These are phyloP conservation scores for Muscicapa striata DNA, from an alignment of 2,797 vertebrate species.

Conservation along the genomic window DNA sequence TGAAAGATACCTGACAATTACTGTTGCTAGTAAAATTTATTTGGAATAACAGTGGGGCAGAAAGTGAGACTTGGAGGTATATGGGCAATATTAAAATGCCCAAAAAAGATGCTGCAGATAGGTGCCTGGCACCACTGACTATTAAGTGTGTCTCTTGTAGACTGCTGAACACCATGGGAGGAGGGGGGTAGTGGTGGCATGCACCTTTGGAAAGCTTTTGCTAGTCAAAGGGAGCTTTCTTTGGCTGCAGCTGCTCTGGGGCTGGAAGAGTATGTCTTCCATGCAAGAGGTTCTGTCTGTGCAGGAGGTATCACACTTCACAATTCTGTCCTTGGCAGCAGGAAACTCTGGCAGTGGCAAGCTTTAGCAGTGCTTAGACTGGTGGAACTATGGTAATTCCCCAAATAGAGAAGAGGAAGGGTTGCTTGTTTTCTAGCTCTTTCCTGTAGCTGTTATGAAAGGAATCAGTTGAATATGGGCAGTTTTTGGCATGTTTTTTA, in stretches of 20 bases:
- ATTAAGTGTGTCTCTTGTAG: neutral
- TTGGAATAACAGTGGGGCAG: neutral
- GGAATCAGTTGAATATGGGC: neutral
- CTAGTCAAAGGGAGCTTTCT: neutral
- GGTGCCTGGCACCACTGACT: neutral
- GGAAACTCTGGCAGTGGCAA: neutral
- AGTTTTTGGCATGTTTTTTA: neutral
- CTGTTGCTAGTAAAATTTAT: neutral
- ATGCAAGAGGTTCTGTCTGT: neutral
- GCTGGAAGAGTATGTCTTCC: neutral
- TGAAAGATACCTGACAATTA: neutral
- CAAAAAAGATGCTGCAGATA: neutral
- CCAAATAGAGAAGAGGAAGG: conserved; percentile 10
- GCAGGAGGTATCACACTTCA: neutral
- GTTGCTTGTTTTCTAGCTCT: neutral
- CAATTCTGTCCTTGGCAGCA: neutral
- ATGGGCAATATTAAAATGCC: neutral
- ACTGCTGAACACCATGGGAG: neutral
- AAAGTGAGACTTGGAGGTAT: neutral
- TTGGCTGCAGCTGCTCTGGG: neutral
- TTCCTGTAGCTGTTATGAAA: conserved; percentile 33
- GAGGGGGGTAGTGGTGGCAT: neutral
- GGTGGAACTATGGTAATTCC: neutral
- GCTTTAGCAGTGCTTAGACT: neutral
- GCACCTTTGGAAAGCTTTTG: neutral